Base-by-base conservation (phyloP, 2,113 vertebrate genomes). In the Zingel zingel region DNA sequence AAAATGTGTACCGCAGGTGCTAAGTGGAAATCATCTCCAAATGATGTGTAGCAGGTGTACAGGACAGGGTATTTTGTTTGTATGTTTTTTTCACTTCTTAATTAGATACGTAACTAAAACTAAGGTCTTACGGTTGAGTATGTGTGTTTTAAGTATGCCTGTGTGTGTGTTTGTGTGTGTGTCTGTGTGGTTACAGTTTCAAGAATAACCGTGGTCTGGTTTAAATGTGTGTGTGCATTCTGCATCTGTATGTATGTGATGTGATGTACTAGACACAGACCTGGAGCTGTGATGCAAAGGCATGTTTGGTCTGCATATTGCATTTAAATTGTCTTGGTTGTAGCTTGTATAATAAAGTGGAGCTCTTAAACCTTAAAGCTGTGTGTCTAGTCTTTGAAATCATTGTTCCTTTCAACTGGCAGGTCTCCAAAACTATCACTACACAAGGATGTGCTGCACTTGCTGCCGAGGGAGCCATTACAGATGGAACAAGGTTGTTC, bases 401-500 rank as follows among this genome's bases (percentile, higher is more conserved):
- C 81, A 83, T 43, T 76, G 81, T 74, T 82, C 68, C 51, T 85
- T 5, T 88, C 10, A 74, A 81, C 66, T 81, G 88, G 86, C 82
- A 51, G 78, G 68, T 79, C 58, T 85, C 89, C 85, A 89, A 78
- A 84, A 90, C 80, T 50, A 74, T 84, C 81, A 59, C 67, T 12
- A 56, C 51, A 80, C 76, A 90, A 89, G 88, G 86, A 71, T 64
- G 45, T 10, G 27, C 64, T 86, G 73, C 68, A 72, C 51, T 86
- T 59, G 74, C 77, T 81, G 56, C 77, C 86, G 2, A 54, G 86
- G 85, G 90, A 89, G 67, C 75, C 79, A 91, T 91, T 85, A 68
- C 59, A 84, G 73, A 74, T 15, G 50, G 70, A 82, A 86, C 90
- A 91, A 92, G 91, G 93, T 43, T 93, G 92, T 93, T 93, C 91